Evolutionary conservation across 2,113 vertebrate species (phyloP).

Genomic region (Sula dactylatra): DNA sequence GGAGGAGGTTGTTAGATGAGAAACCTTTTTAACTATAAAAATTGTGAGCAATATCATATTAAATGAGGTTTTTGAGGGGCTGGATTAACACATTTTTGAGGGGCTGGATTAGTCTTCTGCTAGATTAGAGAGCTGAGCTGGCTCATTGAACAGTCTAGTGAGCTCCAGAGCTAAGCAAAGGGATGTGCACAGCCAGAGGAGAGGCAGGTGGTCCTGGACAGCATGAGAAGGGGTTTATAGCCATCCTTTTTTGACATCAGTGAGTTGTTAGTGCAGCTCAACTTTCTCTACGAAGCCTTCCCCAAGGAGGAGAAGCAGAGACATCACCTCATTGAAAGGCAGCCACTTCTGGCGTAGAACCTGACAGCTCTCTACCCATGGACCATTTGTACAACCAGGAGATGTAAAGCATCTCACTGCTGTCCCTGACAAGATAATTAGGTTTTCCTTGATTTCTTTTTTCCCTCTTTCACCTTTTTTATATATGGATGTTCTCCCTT

Average conservation of each 20-base stretch:
- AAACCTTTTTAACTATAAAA: background rate
- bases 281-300: background rate
- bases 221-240: background rate
- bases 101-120: background rate
- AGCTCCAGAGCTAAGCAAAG: background rate
- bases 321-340: background rate
- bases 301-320: background rate
- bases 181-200: background rate
- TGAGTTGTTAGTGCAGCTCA: background rate
- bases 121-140: background rate
- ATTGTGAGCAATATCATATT: background rate
- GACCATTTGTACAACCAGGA: background rate
- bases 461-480: background rate
- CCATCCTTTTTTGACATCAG: background rate
- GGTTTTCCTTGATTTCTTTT: background rate
- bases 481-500: background rate
- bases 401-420: background rate
- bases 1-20: background rate
- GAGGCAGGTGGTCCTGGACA: background rate
- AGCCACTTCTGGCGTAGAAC: background rate
- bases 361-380: background rate
- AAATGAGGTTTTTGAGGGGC: no score
- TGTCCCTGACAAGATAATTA: slow-evolving; percentile 15
- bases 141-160: background rate
- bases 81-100: background rate